Conservation (phyloP, 2,888 invertebrate genomes). For the Tyria jacobaeae region DNA sequence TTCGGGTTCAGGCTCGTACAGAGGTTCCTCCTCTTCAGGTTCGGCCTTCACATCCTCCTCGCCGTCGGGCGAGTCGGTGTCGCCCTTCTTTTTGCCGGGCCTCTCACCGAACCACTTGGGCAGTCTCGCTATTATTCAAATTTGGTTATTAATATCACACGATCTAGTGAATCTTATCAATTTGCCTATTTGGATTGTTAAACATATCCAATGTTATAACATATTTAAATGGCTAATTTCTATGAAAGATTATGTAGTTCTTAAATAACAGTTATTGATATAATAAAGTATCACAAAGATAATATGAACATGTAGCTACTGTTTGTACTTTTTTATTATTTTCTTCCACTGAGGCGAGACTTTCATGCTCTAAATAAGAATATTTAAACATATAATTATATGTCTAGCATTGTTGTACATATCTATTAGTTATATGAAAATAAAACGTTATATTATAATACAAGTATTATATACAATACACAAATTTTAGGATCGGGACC, state of each 20-base stretch:
- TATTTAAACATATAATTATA: background rate
- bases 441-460: background rate
- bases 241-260: too few species aligned
- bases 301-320: too few species aligned
- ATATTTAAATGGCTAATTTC: too few species aligned
- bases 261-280: too few species aligned
- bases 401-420: too few species aligned
- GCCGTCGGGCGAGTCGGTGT: slow-evolving; percentile 95
- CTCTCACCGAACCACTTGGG: slow-evolving; percentile 98
- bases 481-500: slow-evolving; percentile 23
- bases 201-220: too few species aligned
- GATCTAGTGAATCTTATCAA: too few species aligned
- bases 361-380: background rate
- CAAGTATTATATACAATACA: slow-evolving; percentile 9
- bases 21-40: slow-evolving; percentile 90
- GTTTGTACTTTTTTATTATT: too few species aligned
- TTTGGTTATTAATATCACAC: background rate
- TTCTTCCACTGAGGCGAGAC: too few species aligned
- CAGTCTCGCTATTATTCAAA: slow-evolving; percentile 90
- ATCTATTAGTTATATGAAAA: too few species aligned
- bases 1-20: slow-evolving; percentile 90
- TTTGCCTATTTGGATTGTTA: too few species aligned
- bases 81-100: slow-evolving; percentile 96
- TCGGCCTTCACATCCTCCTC: slow-evolving; percentile 94
- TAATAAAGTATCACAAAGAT: too few species aligned